phyloP scores from a whole-genome alignment of 1,140 invertebrate species.

The Pseudomyrmex flavicornis region DNA sequence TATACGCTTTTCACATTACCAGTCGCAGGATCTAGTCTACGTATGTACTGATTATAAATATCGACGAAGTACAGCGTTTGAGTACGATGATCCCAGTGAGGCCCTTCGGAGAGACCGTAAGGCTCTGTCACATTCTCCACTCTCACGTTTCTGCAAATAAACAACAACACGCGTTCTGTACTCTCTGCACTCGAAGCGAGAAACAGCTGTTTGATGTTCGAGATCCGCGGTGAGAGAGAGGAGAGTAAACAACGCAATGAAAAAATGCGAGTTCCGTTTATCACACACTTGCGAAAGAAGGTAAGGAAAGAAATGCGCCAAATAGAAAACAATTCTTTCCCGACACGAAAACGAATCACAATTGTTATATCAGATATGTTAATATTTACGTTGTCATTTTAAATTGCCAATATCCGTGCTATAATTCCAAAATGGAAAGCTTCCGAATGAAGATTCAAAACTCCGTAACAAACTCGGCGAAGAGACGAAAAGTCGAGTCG shows the following conservation, averaged over 20 bases:
- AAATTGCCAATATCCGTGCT: neutral
- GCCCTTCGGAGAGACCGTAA: constrained; percentile 85
- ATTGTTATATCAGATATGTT: neutral
- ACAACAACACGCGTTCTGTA: neutral
- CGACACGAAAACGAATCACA: neutral
- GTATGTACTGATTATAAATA: constrained; percentile 85
- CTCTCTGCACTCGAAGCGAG: neutral
- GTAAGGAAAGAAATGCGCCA: neutral
- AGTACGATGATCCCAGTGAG: constrained; percentile 87
- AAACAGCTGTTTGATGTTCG: too few species aligned
- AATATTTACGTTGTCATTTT: constrained; percentile 34
- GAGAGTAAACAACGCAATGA: too few species aligned
- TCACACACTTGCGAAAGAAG: neutral
- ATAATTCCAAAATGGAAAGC: neutral
- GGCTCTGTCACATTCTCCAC: constrained; percentile 4
- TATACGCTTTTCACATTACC: constrained; percentile 66
- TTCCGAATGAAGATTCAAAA: neutral
- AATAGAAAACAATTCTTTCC: neutral
- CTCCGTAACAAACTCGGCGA: neutral
- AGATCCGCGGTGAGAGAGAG: too few species aligned
- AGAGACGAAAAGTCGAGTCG: neutral
- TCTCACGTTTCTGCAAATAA: neutral
- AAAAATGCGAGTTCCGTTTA: too few species aligned
- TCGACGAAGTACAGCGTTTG: constrained; percentile 89
- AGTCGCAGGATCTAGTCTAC: constrained; percentile 86